phyloP scores from a whole-genome alignment of 2,888 invertebrate genomes.

The Apoda limacodes region DNA sequence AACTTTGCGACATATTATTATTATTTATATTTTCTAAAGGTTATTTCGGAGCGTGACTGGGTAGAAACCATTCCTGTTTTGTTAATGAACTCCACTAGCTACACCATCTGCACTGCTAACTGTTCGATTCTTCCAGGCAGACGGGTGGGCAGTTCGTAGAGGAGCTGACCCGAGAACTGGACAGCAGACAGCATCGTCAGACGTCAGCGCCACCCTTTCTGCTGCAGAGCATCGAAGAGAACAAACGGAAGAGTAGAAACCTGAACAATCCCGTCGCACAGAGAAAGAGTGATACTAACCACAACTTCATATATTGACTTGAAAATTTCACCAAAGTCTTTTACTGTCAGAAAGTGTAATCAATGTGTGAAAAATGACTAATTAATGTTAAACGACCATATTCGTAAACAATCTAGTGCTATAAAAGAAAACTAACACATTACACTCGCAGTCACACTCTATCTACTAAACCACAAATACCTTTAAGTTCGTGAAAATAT shows the following conservation, averaged over 20 bases:
- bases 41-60: too few relatives aligned
- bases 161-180: slow-evolving; percentile 47
- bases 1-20: too few relatives aligned
- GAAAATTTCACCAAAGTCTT: not conserved
- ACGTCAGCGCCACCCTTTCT: slow-evolving; percentile 48
- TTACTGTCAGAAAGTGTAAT: too few relatives aligned
- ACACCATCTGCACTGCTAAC: too few relatives aligned
- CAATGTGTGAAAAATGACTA: too few relatives aligned
- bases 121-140: slow-evolving; percentile 59
- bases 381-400: too few relatives aligned
- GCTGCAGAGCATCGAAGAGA: slow-evolving; percentile 53
- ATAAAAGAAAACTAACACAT: not conserved
- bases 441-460: not conserved
- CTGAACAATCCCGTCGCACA: slow-evolving; percentile 31
- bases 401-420: not conserved
- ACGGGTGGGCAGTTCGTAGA: slow-evolving; percentile 63
- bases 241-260: slow-evolving; percentile 36
- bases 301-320: slow-evolving; percentile 51
- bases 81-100: too few relatives aligned
- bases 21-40: too few relatives aligned
- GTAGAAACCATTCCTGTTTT: too few relatives aligned
- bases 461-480: slow-evolving; percentile 1
- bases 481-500: too few relatives aligned
- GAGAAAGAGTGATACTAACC: slow-evolving; percentile 50
- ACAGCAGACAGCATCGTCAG: slow-evolving; percentile 33